These are phyloP conservation scores for Drosophila albomicans DNA, from an alignment of 1,140 invertebrate genomes.

Conservation along the genomic window DNA sequence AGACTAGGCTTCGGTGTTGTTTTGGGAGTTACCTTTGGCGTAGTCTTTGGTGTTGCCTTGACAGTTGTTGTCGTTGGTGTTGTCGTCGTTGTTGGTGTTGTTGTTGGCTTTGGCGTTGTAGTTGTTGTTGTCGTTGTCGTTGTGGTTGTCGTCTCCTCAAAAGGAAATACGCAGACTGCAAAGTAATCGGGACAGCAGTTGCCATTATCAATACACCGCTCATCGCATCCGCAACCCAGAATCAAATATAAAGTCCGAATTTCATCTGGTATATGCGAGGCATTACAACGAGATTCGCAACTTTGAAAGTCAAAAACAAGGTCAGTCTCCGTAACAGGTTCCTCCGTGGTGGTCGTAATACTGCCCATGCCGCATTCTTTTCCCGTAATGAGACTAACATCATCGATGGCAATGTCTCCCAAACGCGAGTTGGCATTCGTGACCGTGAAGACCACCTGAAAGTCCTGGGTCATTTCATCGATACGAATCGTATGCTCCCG, in stretches of 20 bases:
- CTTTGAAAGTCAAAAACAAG: constrained; percentile 52
- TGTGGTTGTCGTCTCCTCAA: constrained; percentile 1
- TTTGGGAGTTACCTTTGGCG: background rate
- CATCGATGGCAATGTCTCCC: constrained; percentile 81
- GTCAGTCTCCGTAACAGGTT: constrained; percentile 2
- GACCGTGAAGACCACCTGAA: constrained; percentile 71
- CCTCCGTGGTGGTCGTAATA: constrained; percentile 43
- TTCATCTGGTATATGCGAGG: background rate
- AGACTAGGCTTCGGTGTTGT: background rate
- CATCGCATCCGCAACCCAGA: constrained; percentile 58
- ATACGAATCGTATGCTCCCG: constrained; percentile 71
- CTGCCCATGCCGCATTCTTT: constrained; percentile 51
- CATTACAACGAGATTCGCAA: constrained; percentile 63
- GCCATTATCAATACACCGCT: constrained; percentile 27
- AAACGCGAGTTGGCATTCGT: constrained; percentile 42
- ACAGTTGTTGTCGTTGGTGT: constrained; percentile 17
- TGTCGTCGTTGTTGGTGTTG: constrained; percentile 11
- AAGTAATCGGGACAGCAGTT: constrained; percentile 70
- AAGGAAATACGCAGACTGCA: background rate
- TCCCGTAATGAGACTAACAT: constrained; percentile 73
- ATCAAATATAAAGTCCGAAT: constrained; percentile 2
- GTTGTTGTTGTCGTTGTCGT: constrained; percentile 18
- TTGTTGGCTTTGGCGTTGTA: constrained; percentile 14
- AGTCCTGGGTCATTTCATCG: constrained; percentile 70
- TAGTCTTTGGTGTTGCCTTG: background rate